Percentiles rank a stretch among this genome's conserved stretches.
These are phyloP conservation scores for Gymnoscelis rufifasciata DNA, from an alignment of 2,888 invertebrate species.

Conservation along the genomic window DNA sequence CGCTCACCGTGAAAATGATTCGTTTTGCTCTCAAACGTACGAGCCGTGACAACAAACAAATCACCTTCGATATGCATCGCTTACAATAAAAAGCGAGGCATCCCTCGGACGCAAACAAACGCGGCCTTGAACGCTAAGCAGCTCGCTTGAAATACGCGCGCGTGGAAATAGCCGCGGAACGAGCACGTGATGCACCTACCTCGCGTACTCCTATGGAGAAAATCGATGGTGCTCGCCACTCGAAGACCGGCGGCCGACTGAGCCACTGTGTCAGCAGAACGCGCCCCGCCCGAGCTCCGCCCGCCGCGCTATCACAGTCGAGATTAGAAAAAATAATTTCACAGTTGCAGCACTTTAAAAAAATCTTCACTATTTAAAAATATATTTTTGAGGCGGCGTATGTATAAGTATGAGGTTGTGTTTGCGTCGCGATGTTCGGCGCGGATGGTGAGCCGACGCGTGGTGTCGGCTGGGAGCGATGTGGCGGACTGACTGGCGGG, in stretches of 20 bases:
- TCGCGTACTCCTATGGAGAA: slow-evolving; percentile 70
- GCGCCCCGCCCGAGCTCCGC: slow-evolving; percentile 72
- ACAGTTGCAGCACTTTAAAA: slow-evolving; percentile 52
- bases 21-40: slow-evolving; percentile 48
- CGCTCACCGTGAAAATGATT: slow-evolving; percentile 60
- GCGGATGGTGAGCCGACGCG: slow-evolving; percentile 55
- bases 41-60: slow-evolving; percentile 44
- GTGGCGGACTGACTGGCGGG: slow-evolving; percentile 60
- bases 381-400: slow-evolving; percentile 53
- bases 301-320: slow-evolving; percentile 66
- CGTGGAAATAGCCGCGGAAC: slow-evolving; percentile 72
- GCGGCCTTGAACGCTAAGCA: slow-evolving; percentile 75
- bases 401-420: slow-evolving; percentile 41
- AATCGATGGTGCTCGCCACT: slow-evolving; percentile 77
- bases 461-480: slow-evolving; percentile 57
- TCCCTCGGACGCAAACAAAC: slow-evolving; percentile 62
- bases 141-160: slow-evolving; percentile 72
- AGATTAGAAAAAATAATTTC: slow-evolving; percentile 56
- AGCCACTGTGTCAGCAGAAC: slow-evolving; percentile 79
- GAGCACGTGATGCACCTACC: slow-evolving; percentile 75
- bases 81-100: slow-evolving; percentile 49
- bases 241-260: slow-evolving; percentile 77
- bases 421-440: slow-evolving; percentile 51
- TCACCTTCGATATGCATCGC: slow-evolving; percentile 34
- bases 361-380: slow-evolving; percentile 25